Evolutionary conservation across 2,888 invertebrate species (phyloP).

Genomic region (Zaprionus bogoriensis): DNA sequence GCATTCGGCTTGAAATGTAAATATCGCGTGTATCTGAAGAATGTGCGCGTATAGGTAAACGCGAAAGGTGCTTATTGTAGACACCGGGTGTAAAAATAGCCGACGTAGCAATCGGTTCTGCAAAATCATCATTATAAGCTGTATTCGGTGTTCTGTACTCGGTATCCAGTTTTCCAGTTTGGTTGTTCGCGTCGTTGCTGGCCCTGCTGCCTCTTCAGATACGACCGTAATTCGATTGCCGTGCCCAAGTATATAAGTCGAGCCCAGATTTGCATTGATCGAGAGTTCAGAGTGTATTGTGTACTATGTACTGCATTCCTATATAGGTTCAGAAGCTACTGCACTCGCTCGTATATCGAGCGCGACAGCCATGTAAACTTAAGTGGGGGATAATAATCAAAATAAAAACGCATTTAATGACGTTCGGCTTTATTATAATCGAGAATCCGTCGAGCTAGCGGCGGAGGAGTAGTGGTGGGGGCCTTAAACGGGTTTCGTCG

Average conservation of each 20-base stretch:
- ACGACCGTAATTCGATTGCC: neutral
- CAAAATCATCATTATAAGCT: conserved; percentile 10
- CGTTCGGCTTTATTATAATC: neutral
- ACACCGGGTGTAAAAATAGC: neutral
- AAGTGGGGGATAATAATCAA: conserved; percentile 38
- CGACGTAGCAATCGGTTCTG: conserved; percentile 2
- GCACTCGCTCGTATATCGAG: neutral
- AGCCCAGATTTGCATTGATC: neutral
- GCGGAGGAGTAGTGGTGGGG: neutral
- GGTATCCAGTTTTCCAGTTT: neutral
- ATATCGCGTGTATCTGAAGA: conserved; percentile 7
- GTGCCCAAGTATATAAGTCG: neutral
- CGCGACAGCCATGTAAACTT: conserved; percentile 30
- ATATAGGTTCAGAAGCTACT: neutral
- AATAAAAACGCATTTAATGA: conserved; percentile 32
- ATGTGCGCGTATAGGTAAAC: conserved; percentile 17
- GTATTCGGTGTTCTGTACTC: neutral
- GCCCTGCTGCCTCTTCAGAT: no score
- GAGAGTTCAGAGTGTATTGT: conserved; percentile 8
- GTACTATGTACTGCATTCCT: neutral
- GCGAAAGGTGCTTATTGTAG: conserved; percentile 4
- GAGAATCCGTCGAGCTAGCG: neutral
- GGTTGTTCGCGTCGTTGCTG: neutral
- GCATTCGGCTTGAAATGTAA: conserved; percentile 23
- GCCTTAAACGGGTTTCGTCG: conserved; percentile 10